Conservation (phyloP, 1,140 invertebrate genomes). For the Leptinotarsa defecta region DNA sequence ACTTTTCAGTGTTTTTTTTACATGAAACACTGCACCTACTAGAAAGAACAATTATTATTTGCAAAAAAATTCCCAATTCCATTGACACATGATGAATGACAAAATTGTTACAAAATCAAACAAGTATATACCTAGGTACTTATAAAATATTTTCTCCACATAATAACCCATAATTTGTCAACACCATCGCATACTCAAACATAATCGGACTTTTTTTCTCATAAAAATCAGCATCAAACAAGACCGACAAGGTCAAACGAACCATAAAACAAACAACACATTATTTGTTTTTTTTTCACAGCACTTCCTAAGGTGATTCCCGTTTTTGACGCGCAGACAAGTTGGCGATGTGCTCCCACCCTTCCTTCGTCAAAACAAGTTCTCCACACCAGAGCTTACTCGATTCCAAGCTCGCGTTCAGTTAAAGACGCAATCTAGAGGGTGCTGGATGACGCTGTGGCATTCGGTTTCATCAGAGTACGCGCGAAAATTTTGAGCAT, state of each 20-base stretch:
- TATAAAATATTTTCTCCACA: neutral
- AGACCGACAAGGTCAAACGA: conserved; percentile 21
- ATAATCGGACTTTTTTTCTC: neutral
- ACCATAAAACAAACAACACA: conserved; percentile 27
- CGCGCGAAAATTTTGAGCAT: neutral
- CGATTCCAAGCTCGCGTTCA: conserved; percentile 20
- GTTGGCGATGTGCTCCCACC: conserved; percentile 42
- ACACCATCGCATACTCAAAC: neutral
- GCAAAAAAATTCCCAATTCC: too few relatives aligned
- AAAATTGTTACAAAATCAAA: too few relatives aligned
- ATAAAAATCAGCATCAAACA: conserved; percentile 23
- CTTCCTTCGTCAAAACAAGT: conserved; percentile 33
- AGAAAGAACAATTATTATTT: too few relatives aligned
- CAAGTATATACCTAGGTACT: too few relatives aligned
- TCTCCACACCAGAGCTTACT: conserved; percentile 25
- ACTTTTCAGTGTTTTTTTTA: too few relatives aligned
- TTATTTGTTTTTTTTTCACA: conserved; percentile 34
- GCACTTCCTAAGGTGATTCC: conserved; percentile 24
- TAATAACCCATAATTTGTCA: neutral
- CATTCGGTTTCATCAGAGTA: neutral
- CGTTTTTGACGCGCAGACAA: conserved; percentile 38
- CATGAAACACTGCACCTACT: too few relatives aligned
- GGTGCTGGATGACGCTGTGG: neutral
- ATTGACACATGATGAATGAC: too few relatives aligned
- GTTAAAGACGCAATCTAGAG: conserved; percentile 23